Evolutionary conservation across 2,797 vertebrate species (phyloP).

Genomic region (Gallirallus australis): DNA sequence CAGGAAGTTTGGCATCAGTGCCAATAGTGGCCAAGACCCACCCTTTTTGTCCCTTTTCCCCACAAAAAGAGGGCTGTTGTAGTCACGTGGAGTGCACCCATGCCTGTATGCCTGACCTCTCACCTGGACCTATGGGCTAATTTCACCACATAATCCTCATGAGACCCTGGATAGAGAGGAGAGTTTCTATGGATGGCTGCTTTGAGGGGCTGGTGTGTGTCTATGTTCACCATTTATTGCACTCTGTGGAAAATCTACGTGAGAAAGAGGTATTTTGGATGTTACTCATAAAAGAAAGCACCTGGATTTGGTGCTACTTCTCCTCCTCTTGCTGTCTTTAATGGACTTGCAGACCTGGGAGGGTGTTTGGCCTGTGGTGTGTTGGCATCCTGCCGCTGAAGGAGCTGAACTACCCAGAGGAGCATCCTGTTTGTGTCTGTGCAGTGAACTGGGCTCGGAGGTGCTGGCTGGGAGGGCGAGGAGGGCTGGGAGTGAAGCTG

Average conservation of each 20-base stretch:
- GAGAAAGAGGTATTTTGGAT: neutral
- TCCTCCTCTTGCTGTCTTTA: neutral
- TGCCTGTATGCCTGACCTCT: neutral
- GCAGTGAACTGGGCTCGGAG: neutral
- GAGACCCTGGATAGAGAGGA: neutral
- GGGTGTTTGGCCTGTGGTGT: rapidly evolving
- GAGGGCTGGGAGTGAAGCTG: rapidly evolving
- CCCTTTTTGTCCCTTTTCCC: neutral
- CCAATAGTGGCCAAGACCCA: neutral
- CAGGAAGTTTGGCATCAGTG: neutral
- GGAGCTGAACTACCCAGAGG: neutral
- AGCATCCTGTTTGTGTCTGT: rapidly evolving
- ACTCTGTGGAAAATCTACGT: neutral
- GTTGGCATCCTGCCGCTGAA: rapidly evolving
- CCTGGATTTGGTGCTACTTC: neutral
- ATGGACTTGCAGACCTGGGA: rapidly evolving
- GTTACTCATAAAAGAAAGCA: neutral
- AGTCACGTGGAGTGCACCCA: neutral
- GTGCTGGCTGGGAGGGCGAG: rapidly evolving
- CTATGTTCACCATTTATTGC: neutral
- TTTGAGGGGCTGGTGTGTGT: neutral
- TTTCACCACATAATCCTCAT: neutral
- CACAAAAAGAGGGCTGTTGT: neutral
- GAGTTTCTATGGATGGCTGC: neutral
- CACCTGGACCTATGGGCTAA: neutral